These are phyloP conservation scores for Lanius ludovicianus DNA, from an alignment of 2,113 vertebrate genomes.

Conservation along the genomic window DNA sequence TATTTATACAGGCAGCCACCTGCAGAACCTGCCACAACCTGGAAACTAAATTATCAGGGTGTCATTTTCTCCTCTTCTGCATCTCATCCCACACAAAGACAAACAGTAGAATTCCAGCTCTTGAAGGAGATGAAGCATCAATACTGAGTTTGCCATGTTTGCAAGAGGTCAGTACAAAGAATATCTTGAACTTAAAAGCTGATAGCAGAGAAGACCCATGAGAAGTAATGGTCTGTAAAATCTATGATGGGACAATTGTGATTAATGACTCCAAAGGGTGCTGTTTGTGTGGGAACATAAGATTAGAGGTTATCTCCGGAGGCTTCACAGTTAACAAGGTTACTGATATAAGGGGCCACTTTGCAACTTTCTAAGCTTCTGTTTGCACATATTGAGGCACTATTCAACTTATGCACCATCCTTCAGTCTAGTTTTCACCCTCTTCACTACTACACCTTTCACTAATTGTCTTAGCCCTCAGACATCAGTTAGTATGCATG, in stretches of 20 bases:
- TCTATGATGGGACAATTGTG: background rate
- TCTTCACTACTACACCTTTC: background rate
- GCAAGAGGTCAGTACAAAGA: background rate
- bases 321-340: background rate
- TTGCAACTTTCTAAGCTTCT: background rate
- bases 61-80: background rate
- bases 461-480: background rate
- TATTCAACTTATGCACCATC: background rate
- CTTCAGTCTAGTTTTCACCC: background rate
- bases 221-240: background rate
- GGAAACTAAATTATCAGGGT: background rate
- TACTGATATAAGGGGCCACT: background rate
- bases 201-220: background rate
- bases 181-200: background rate
- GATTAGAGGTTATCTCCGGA: background rate
- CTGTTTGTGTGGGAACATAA: background rate
- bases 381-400: background rate
- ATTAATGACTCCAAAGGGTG: background rate
- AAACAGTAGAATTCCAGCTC: background rate
- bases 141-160: background rate
- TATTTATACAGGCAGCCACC: background rate
- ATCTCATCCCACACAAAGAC: background rate
- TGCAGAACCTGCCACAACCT: background rate
- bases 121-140: background rate
- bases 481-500: background rate